Conservation (phyloP, 2,888 invertebrate genomes). For the Xanthorhoe spadicearia region DNA sequence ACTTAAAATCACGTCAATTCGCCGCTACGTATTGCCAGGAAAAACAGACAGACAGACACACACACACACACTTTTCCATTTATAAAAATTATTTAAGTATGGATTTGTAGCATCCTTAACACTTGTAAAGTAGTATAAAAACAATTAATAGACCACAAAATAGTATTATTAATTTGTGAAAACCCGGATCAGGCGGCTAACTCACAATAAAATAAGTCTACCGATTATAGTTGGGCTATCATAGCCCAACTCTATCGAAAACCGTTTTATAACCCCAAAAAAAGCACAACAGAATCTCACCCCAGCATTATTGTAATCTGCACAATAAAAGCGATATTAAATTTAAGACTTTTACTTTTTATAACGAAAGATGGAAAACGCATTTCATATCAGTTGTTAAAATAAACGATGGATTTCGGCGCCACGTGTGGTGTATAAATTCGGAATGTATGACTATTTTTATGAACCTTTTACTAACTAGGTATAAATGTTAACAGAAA, state of each 20-base stretch:
- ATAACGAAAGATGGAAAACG: slow-evolving; percentile 77
- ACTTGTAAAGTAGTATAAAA: too few species aligned
- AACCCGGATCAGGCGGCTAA: neutral
- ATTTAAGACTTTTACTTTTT: slow-evolving; percentile 75
- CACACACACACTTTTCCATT: too few species aligned
- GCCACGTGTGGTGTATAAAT: slow-evolving; percentile 63
- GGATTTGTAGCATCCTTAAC: too few species aligned
- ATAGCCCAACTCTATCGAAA: slow-evolving; percentile 12
- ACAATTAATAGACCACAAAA: too few species aligned
- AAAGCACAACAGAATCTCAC: slow-evolving; percentile 53
- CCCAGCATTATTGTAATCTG: slow-evolving; percentile 79
- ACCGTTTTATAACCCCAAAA: slow-evolving; percentile 40
- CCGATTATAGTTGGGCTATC: too few species aligned
- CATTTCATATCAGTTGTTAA: slow-evolving; percentile 81
- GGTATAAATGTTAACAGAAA: neutral
- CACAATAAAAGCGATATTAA: slow-evolving; percentile 80
- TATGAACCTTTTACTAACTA: slow-evolving; percentile 26
- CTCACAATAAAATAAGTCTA: neutral
- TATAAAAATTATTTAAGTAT: too few species aligned
- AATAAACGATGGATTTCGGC: slow-evolving; percentile 76
- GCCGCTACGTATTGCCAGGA: too few species aligned
- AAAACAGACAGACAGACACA: too few species aligned
- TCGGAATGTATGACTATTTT: slow-evolving; percentile 36
- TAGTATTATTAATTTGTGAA: too few species aligned
- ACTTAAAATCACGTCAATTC: too few species aligned